A percentile compares a stretch with the other conserved stretches of the same genome.
phyloP scores from a whole-genome alignment of 2,888 invertebrate species.

The Calephelis perditalis region DNA sequence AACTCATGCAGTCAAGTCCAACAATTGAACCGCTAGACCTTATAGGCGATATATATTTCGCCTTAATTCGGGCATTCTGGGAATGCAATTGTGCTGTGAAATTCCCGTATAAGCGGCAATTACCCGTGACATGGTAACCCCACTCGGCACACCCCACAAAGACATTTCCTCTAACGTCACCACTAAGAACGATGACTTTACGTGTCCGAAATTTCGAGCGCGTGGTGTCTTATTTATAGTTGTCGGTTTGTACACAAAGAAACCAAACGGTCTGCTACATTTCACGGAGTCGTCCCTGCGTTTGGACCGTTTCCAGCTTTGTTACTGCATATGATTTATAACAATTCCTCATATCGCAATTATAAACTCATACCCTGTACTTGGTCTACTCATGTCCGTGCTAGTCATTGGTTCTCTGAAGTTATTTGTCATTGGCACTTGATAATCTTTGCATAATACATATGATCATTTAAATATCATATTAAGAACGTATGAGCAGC shows the following conservation, averaged over 20 bases:
- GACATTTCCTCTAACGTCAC: not conserved
- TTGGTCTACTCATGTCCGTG: not conserved
- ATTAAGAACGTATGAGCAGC: no score
- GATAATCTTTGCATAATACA: no score
- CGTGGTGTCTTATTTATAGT: constrained; percentile 42
- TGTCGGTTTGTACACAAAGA: constrained; percentile 54
- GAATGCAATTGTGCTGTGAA: no score
- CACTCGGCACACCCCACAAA: not conserved
- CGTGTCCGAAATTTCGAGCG: constrained; percentile 30
- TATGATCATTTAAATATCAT: no score
- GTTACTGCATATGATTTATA: constrained; percentile 56
- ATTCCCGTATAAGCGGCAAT: no score
- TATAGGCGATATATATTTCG: no score
- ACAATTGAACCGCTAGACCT: no score
- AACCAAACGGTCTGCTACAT: constrained; percentile 37
- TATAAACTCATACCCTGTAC: constrained; percentile 18
- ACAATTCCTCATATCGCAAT: constrained; percentile 26
- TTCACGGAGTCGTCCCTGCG: constrained; percentile 23
- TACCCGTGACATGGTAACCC: no score
- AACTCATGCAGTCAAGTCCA: no score
- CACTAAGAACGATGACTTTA: constrained; percentile 43
- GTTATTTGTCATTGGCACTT: not conserved
- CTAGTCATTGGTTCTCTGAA: no score
- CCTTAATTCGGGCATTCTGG: no score
- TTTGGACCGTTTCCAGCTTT: constrained; percentile 58